Evolutionary conservation across 30 jellyfish, hydroid and myxozoan genomes (phyloP).

Genomic region (Nemopilema nomurai): DNA sequence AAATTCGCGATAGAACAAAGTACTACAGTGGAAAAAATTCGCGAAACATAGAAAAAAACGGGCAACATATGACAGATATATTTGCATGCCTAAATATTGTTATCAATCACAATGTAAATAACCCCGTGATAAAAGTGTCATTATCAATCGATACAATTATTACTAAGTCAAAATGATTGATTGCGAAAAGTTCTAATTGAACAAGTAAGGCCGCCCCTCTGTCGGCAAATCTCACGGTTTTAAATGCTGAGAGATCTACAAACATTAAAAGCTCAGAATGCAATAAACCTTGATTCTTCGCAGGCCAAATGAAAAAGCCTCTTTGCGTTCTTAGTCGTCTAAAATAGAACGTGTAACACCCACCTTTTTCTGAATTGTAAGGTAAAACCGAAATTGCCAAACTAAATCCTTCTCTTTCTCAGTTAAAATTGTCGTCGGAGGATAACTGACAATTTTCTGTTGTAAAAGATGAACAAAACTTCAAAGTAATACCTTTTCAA

Average conservation of each 20-base stretch:
- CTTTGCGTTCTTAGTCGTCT: too few relatives aligned
- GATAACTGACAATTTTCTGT: conserved; percentile 90
- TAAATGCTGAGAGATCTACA: neutral
- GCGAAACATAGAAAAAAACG: too few relatives aligned
- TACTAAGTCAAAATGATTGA: too few relatives aligned
- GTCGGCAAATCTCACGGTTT: neutral
- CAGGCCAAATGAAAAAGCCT: neutral
- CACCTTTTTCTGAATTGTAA: conserved; percentile 92
- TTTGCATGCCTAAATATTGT: too few relatives aligned
- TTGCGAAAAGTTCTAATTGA: neutral
- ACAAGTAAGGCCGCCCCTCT: neutral
- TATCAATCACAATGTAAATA: too few relatives aligned
- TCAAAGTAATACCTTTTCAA: neutral
- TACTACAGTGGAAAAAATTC: too few relatives aligned
- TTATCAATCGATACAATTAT: too few relatives aligned
- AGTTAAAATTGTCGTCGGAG: conserved; percentile 87
- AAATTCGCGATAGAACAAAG: too few relatives aligned
- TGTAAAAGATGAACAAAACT: neutral
- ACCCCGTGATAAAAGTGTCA: neutral
- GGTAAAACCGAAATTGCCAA: conserved; percentile 95
- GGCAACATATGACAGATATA: too few relatives aligned
- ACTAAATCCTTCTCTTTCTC: conserved; percentile 96
- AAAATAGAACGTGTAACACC: neutral
- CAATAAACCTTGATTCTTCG: neutral
- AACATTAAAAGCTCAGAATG: neutral